Evolutionary conservation across 2,888 invertebrate genomes (phyloP), one percentile per base, ranked within the genome.

Genomic region (Eupithecia abbreviata): DNA sequence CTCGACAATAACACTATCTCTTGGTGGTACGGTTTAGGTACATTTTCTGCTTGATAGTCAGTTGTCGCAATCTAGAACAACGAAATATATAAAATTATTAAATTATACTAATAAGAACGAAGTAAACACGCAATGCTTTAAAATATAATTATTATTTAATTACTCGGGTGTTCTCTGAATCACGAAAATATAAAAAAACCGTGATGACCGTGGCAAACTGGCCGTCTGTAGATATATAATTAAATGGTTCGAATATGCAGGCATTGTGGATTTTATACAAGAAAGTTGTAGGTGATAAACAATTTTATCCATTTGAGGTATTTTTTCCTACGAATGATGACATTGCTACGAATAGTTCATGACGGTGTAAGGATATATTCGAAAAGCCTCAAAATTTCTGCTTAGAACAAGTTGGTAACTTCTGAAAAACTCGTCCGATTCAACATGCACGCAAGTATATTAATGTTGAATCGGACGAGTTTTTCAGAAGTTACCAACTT

Each of bases 31-130:
- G 58, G 66, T 80, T 84, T 81, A 84, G 42, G 67, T 69, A 45
- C 85, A 85, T 85, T 81, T 80, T 82, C 80, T 80, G 77, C 81
- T 79, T 74, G 82, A 85, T 85, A 84, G 88, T 85, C 84, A 85
- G 84, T 85, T 82, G 79, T 81, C 85, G 84, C 80, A 84, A 86
- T 88, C 92, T 92, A 91, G 43, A 92, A 91, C 87, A 88, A 58
- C 9, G 58, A 58, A 18, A 58, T 18, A 58, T 58, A 18, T 9
- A 58, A 58, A 55, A 10, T 58, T 58, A 10, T 18, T 3, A 18
- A 58, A 58, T 9, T 30, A 58, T 58, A 15, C 58, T 18, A 58
- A 18, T 18, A 58, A 18, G 18, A 18, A 58, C 3, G 18, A 58
- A 58, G 58, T 58, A 18, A 18, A 58, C 18, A 18, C n/a, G 58